Conservation (phyloP, 2,113 vertebrate species). For the Gasterosteus nipponicus region DNA sequence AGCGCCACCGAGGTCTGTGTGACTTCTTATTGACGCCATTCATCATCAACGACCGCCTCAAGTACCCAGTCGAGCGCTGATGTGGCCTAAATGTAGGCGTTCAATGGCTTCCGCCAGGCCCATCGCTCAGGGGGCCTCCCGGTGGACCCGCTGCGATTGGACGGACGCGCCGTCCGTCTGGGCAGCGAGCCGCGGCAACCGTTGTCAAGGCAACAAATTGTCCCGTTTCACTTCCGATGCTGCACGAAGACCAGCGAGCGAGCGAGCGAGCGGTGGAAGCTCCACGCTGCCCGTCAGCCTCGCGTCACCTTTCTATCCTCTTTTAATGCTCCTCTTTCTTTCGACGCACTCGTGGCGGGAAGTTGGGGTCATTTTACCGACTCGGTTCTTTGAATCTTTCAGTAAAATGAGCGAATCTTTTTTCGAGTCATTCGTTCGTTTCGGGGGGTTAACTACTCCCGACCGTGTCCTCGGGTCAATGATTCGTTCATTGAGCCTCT, state of each 20-base stretch:
- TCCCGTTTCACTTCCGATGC: conserved; percentile 51
- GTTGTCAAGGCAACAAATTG: conserved; percentile 65
- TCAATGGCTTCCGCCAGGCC: conserved; percentile 21
- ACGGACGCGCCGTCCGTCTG: conserved; percentile 29
- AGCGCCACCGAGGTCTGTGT: not conserved
- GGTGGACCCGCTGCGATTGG: conserved; percentile 38
- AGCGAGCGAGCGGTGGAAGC: conserved; percentile 20
- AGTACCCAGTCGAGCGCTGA: not conserved
- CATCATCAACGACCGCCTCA: too few species aligned
- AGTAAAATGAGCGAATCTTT: too few species aligned
- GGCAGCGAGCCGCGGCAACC: conserved; percentile 20
- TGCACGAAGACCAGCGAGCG: conserved; percentile 24
- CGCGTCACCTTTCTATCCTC: conserved; percentile 1
- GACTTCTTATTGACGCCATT: not conserved
- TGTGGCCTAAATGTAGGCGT: conserved; percentile 17
- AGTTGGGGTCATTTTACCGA: too few species aligned
- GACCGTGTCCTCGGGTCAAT: too few species aligned
- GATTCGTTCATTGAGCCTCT: too few species aligned
- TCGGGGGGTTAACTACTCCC: too few species aligned
- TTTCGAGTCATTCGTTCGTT: too few species aligned
- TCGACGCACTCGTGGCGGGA: too few species aligned
- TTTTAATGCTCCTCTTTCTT: not conserved
- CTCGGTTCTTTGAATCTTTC: too few species aligned
- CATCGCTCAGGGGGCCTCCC: conserved; percentile 27
- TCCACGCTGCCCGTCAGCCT: not conserved